phyloP scores from a whole-genome alignment of 2,888 invertebrate genomes.

The Anthrax anthrax region DNA sequence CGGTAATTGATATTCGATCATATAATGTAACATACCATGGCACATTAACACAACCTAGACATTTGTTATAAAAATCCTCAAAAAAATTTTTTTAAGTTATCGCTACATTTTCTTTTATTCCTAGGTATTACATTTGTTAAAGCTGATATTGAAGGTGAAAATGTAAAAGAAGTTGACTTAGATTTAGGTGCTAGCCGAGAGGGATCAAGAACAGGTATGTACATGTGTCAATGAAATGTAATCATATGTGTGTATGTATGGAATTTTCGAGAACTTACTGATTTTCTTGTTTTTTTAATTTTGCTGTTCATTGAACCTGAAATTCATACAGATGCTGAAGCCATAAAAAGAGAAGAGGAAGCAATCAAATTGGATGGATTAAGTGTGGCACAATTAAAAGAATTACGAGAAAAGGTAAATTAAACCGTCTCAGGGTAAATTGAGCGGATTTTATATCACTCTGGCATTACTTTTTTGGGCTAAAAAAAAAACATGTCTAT shows the following conservation, averaged over 20 bases:
- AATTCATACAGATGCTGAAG: conserved; percentile 71
- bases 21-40: too few relatives aligned
- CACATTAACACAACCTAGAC: too few relatives aligned
- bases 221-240: not conserved
- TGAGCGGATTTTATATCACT: not conserved
- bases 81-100: too few relatives aligned
- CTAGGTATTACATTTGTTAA: conserved; percentile 25
- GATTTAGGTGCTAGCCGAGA: conserved; percentile 77
- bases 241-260: not conserved
- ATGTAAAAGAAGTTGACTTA: conserved; percentile 49
- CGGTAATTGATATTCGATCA: too few relatives aligned
- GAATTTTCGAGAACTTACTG: not conserved
- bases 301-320: not conserved
- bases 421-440: not conserved
- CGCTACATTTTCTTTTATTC: conserved; percentile 22
- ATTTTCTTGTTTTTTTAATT: not conserved
- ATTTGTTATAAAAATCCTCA: too few relatives aligned
- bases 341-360: conserved; percentile 83
- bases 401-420: conserved; percentile 62
- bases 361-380: conserved; percentile 91
- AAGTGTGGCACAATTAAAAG: conserved; percentile 85
- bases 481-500: too few relatives aligned
- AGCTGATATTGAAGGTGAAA: conserved; percentile 22
- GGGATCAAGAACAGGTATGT: conserved; percentile 72
- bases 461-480: not conserved